Conservation (phyloP, 2,888 invertebrate species). For the Exocentrus adspersus region DNA sequence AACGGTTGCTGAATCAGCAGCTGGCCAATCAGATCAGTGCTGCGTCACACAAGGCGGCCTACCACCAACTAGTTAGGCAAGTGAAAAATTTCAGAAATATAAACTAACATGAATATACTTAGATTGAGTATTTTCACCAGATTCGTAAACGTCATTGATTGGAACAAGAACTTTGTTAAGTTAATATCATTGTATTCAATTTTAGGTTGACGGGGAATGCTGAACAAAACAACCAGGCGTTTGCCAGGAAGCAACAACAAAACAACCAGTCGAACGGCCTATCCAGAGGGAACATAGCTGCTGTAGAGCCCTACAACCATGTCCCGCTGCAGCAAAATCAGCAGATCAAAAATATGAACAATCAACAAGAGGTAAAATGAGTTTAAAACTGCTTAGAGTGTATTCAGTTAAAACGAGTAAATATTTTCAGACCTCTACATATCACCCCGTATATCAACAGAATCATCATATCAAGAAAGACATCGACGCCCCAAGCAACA, state of each 20-base stretch:
- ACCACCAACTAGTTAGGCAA: constrained; percentile 62
- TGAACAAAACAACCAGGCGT: constrained; percentile 59
- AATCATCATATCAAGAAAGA: constrained; percentile 59
- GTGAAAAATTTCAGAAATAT: no score
- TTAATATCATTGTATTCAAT: constrained; percentile 5
- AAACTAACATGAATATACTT: no score
- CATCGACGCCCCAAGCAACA: constrained; percentile 49
- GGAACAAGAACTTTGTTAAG: no score
- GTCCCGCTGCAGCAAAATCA: constrained; percentile 71
- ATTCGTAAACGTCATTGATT: no score
- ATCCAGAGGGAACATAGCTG: constrained; percentile 83
- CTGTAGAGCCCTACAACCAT: constrained; percentile 89
- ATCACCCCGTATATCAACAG: constrained; percentile 60
- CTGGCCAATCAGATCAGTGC: constrained; percentile 71
- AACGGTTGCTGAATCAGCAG: constrained; percentile 85
- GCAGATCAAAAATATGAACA: constrained; percentile 53
- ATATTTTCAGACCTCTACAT: constrained; percentile 58
- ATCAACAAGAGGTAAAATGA: constrained; percentile 65
- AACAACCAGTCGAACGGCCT: constrained; percentile 66
- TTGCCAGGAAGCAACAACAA: constrained; percentile 57
- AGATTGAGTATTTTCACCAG: no score
- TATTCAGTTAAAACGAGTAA: not conserved
- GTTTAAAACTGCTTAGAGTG: no score
- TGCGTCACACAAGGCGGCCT: constrained; percentile 62
- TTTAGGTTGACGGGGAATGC: constrained; percentile 59